Evolutionary conservation across 2,113 vertebrate species (phyloP).

Genomic region (Corydoras sp.): DNA sequence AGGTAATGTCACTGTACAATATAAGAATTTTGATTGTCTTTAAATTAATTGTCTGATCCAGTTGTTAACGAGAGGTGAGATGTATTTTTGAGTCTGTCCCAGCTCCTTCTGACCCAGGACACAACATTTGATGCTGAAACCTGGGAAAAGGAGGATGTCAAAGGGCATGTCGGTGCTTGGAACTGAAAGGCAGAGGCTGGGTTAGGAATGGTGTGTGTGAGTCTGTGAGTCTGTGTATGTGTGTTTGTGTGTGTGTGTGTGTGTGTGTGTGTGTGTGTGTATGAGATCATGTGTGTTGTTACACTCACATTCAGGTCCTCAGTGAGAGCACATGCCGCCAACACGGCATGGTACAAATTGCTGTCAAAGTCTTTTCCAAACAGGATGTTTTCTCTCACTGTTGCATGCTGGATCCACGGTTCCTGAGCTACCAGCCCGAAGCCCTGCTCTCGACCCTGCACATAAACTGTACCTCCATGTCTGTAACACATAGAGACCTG

Average conservation of each 20-base stretch:
- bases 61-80: too few species aligned
- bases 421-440: slow-evolving; percentile 88
- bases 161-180: too few species aligned
- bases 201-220: too few species aligned
- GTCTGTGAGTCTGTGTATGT: not conserved
- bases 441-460: slow-evolving; percentile 73
- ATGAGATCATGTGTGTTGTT: not conserved
- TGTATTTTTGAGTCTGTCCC: too few species aligned
- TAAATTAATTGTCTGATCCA: too few species aligned
- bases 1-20: too few species aligned
- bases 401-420: slow-evolving; percentile 91
- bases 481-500: slow-evolving; percentile 51
- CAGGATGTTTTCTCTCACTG: slow-evolving; percentile 89
- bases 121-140: too few species aligned
- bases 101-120: too few species aligned
- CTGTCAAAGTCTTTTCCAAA: slow-evolving; percentile 81
- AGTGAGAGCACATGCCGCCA: slow-evolving; percentile 84
- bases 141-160: too few species aligned
- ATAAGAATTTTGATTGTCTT: too few species aligned
- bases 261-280: not conserved
- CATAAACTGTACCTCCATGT: slow-evolving; percentile 67
- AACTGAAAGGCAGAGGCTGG: too few species aligned
- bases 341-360: slow-evolving; percentile 74
- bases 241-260: too few species aligned
- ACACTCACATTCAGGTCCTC: slow-evolving; percentile 85